Evolutionary conservation across 2,888 invertebrate species (phyloP).

Genomic region (Acanthococcus lagerstroemiae): DNA sequence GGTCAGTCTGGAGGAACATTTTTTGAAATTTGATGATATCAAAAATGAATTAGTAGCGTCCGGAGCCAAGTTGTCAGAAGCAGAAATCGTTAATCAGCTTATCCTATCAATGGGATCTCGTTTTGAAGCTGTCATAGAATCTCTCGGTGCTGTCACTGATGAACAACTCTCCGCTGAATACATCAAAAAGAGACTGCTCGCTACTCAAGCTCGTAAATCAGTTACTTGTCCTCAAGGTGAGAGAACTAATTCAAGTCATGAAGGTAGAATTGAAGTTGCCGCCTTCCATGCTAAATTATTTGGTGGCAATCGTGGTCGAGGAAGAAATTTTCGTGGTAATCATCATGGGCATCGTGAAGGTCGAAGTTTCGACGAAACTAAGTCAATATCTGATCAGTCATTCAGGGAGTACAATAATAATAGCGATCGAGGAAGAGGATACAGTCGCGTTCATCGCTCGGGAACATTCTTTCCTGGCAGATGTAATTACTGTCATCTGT

Average conservation of each 20-base stretch:
- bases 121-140: too few relatives aligned
- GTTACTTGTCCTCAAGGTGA: not conserved
- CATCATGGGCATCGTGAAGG: not conserved
- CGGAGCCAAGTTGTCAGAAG: too few relatives aligned
- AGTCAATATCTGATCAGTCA: not conserved
- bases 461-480: not conserved
- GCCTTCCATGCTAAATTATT: not conserved
- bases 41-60: too few relatives aligned
- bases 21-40: too few relatives aligned
- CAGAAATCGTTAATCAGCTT: too few relatives aligned
- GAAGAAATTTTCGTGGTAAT: not conserved
- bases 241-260: not conserved
- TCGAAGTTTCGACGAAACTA: not conserved
- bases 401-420: not conserved
- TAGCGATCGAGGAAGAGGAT: too few relatives aligned
- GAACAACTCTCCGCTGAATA: too few relatives aligned
- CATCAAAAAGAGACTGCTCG: not conserved
- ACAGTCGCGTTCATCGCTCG: too few relatives aligned
- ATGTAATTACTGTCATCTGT: slow-evolving; percentile 1
- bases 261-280: not conserved
- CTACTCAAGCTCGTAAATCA: not conserved
- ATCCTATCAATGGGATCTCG: too few relatives aligned
- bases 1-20: too few relatives aligned
- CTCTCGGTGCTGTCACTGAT: too few relatives aligned
- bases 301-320: not conserved